A percentile compares a stretch with the other conserved stretches of the same genome.
phyloP scores from a whole-genome alignment of 2,888 invertebrate genomes.

The Limnephilus rhombicus region DNA sequence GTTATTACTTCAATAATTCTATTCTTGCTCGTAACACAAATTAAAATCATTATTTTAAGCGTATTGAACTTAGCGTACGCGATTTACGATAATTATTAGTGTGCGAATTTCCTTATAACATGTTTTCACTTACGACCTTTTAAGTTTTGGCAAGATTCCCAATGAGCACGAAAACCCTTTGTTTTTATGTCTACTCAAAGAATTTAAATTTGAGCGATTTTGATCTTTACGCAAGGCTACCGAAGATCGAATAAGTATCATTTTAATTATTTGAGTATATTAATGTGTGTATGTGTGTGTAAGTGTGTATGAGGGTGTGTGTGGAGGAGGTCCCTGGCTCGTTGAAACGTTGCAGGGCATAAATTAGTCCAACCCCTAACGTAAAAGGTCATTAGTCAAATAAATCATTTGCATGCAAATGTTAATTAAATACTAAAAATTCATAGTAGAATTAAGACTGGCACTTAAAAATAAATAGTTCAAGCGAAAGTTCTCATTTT shows the following conservation, averaged over 20 bases:
- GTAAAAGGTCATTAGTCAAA: not conserved
- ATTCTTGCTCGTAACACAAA: not conserved
- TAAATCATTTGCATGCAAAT: not conserved
- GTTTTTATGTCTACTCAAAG: not conserved
- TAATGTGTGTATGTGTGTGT: not conserved
- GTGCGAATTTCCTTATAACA: not conserved
- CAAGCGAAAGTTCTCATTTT: not conserved
- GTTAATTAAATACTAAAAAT: not conserved
- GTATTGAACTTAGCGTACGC: no score
- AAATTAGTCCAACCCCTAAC: not conserved
- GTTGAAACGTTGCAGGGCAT: not conserved
- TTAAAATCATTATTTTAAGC: not conserved
- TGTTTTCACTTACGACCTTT: not conserved
- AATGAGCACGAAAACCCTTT: not conserved
- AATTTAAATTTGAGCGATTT: not conserved
- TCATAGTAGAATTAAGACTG: not conserved
- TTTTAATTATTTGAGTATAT: not conserved
- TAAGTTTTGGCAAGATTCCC: not conserved
- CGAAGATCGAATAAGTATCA: not conserved
- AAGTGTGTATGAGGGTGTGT: not conserved
- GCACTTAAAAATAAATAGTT: not conserved
- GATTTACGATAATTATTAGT: not conserved
- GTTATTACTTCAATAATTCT: not conserved
- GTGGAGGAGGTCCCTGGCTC: slow-evolving; percentile 2
- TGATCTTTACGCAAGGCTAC: not conserved